Conservation (phyloP, 2,113 vertebrate species). For the Heterotis niloticus region DNA sequence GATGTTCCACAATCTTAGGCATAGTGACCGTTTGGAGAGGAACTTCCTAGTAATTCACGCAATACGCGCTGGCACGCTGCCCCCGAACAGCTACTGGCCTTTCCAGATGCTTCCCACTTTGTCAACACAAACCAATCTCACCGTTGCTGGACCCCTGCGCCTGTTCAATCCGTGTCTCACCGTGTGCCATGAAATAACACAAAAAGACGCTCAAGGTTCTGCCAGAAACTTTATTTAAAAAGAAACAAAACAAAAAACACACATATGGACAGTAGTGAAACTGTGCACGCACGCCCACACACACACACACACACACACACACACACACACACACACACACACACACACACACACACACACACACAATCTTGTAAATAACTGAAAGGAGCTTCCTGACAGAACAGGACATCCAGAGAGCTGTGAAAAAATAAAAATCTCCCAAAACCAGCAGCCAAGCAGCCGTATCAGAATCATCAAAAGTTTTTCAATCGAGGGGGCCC, state of each 20-base stretch:
- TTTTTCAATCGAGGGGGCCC: background rate
- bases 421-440: conserved; percentile 56
- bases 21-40: no score
- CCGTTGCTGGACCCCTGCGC: no score
- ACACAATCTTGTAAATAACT: conserved; percentile 18
- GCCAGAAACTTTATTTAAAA: conserved; percentile 51
- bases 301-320: conserved; percentile 31
- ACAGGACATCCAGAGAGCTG: conserved; percentile 59
- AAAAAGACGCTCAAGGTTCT: conserved; percentile 37
- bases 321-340: conserved; percentile 23
- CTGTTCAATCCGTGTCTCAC: no score
- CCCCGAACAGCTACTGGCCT: no score
- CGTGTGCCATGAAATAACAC: conserved; percentile 24
- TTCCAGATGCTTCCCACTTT: no score
- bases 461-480: conserved; percentile 50
- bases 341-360: conserved; percentile 35
- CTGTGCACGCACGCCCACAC: conserved; percentile 7
- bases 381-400: conserved; percentile 58
- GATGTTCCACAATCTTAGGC: no score
- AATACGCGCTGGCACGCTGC: no score
- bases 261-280: conserved; percentile 36
- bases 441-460: conserved; percentile 41
- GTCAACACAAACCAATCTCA: no score
- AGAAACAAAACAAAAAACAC: conserved; percentile 18
- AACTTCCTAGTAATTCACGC: no score